phyloP scores from a whole-genome alignment of 2,888 invertebrate genomes.

The Bimastos eiseni region DNA sequence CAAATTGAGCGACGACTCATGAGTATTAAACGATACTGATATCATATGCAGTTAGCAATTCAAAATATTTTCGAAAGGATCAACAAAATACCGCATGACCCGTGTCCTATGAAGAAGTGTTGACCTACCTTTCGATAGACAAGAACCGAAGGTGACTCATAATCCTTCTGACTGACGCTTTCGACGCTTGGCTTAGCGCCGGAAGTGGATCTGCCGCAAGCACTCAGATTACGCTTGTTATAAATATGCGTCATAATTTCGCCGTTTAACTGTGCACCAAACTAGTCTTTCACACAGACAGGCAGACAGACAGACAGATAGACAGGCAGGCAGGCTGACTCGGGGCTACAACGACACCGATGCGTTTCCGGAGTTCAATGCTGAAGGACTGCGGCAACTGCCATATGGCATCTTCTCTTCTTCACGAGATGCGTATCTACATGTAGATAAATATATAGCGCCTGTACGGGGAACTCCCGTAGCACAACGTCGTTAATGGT shows the following conservation, averaged over 20 bases:
- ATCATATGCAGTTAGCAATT: too few relatives aligned
- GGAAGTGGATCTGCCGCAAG: not conserved
- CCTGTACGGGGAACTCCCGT: not conserved
- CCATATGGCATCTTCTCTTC: not conserved
- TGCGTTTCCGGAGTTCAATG: not conserved
- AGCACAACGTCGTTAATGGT: not conserved
- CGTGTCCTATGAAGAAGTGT: not conserved
- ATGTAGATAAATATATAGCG: not conserved
- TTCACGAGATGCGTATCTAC: not conserved
- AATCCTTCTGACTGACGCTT: slow-evolving; percentile 13
- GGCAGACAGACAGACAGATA: not conserved
- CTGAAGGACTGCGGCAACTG: not conserved
- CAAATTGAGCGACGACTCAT: too few relatives aligned
- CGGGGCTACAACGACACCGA: not conserved
- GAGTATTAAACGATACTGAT: too few relatives aligned
- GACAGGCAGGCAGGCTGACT: not conserved
- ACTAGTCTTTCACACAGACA: not conserved
- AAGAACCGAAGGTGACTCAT: not conserved
- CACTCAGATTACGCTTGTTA: not conserved
- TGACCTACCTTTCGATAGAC: not conserved
- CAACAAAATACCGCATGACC: not conserved
- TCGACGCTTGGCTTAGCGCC: not conserved
- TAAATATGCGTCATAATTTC: slow-evolving; percentile 13
- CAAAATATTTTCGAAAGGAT: too few relatives aligned
- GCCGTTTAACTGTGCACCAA: not conserved